These are phyloP conservation scores for Mycteria americana DNA, from an alignment of 2,797 vertebrate genomes.

Conservation along the genomic window DNA sequence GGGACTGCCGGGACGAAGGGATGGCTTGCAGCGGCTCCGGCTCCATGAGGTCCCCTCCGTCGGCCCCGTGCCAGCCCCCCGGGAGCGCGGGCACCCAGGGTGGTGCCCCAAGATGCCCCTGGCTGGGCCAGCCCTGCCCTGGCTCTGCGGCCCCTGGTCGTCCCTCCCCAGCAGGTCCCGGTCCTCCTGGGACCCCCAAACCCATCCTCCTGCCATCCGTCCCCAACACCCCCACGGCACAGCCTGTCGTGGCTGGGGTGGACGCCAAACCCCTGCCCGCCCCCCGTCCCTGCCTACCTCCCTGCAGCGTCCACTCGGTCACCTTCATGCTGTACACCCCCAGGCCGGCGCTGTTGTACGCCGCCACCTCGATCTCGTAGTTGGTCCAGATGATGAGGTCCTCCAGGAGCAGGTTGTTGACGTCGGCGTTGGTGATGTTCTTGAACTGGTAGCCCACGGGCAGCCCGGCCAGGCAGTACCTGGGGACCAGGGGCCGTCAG, in stretches of 20 bases:
- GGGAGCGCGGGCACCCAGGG: neutral
- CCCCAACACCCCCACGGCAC: neutral
- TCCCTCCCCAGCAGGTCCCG: neutral
- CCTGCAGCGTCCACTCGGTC: slow-evolving; percentile 96
- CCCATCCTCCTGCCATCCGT: neutral
- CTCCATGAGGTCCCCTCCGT: accelerated
- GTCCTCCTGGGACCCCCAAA: neutral
- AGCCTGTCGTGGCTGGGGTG: accelerated
- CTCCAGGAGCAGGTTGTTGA: slow-evolving; percentile 92
- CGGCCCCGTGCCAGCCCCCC: accelerated
- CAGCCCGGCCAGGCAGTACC: slow-evolving; percentile 92
- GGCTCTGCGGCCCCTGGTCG: neutral
- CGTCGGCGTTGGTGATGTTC: slow-evolving; percentile 91
- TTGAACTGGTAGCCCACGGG: slow-evolving; percentile 95
- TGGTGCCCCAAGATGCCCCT: no score
- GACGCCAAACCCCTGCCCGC: neutral
- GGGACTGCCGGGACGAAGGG: slow-evolving; percentile 79
- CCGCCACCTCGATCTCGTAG: slow-evolving; percentile 97
- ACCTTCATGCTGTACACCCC: slow-evolving; percentile 93
- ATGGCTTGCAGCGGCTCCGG: neutral
- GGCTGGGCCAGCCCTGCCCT: neutral
- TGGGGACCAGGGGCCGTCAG: neutral
- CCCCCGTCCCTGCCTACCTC: slow-evolving; percentile 79
- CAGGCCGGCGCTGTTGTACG: slow-evolving; percentile 92
- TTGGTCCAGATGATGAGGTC: slow-evolving; percentile 99